A percentile compares a stretch with the other conserved stretches of the same genome.
phyloP scores from a whole-genome alignment of 2,888 invertebrate genomes.

The Plebejus melissa region DNA sequence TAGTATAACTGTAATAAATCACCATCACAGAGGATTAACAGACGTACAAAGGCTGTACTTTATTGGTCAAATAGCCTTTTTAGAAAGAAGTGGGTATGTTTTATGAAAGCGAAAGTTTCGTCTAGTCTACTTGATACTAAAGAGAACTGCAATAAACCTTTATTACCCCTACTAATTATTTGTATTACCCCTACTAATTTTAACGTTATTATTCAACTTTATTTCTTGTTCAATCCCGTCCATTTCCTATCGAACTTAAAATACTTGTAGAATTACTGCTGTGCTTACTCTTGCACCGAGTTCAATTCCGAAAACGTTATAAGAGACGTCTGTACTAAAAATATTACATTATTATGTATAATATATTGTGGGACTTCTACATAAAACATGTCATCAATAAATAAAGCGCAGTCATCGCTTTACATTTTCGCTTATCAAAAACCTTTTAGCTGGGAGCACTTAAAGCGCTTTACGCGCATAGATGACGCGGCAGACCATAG shows the following conservation, averaged over 20 bases:
- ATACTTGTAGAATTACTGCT: too few species aligned
- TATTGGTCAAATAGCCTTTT: not conserved
- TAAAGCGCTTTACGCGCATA: conserved; percentile 14
- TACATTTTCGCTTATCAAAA: conserved; percentile 23
- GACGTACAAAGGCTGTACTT: not conserved
- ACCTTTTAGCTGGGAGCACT: conserved; percentile 25
- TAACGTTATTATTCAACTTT: too few species aligned
- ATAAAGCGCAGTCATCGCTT: conserved; percentile 26
- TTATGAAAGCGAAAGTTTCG: too few species aligned
- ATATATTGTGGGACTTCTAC: too few species aligned
- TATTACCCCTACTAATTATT: too few species aligned
- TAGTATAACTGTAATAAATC: conserved; percentile 21
- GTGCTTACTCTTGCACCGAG: too few species aligned
- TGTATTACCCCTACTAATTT: too few species aligned
- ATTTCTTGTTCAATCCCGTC: too few species aligned
- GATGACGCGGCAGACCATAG: conserved; percentile 6
- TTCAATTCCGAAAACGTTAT: not conserved
- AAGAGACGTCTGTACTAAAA: not conserved
- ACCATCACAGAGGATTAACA: not conserved
- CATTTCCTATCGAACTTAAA: too few species aligned
- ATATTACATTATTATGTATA: not conserved
- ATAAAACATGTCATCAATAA: not conserved
- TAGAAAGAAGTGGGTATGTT: not conserved
- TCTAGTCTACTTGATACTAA: not conserved
- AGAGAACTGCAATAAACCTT: not conserved